A percentile compares a stretch with the other conserved stretches of the same genome.
phyloP scores from a whole-genome alignment of 2,113 vertebrate species.

The Petrocephalus microphthalmus region DNA sequence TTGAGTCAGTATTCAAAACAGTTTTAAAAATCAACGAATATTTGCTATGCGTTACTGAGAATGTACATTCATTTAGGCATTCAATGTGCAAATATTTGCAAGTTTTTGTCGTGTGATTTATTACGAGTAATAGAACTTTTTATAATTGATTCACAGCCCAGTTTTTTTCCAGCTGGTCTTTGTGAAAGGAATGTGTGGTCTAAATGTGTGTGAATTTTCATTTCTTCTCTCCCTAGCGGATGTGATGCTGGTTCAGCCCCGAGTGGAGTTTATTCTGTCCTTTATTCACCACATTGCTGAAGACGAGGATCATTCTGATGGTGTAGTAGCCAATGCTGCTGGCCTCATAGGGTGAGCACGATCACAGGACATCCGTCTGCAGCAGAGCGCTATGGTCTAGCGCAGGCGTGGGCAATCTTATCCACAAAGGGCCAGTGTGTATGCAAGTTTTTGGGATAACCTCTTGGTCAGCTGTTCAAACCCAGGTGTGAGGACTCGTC shows the following conservation, averaged over 20 bases:
- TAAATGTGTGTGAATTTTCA: neutral
- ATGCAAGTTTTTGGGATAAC: too few relatives aligned
- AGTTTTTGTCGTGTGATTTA: neutral
- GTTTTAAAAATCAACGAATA: too few relatives aligned
- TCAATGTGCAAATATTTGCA: neutral
- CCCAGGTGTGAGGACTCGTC: too few relatives aligned
- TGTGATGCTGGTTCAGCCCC: slow-evolving; percentile 94
- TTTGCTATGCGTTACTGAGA: too few relatives aligned
- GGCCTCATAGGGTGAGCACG: slow-evolving; percentile 82
- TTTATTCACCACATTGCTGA: slow-evolving; percentile 97
- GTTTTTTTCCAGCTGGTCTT: neutral
- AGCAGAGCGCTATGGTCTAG: neutral
- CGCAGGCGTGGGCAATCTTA: too few relatives aligned
- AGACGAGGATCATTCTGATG: slow-evolving; percentile 93
- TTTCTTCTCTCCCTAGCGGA: slow-evolving; percentile 64
- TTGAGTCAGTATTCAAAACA: neutral
- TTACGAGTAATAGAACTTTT: neutral
- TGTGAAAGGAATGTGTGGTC: neutral
- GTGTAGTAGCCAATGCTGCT: slow-evolving; percentile 85
- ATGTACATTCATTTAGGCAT: neutral
- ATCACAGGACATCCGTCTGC: neutral
- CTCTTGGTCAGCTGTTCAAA: too few relatives aligned
- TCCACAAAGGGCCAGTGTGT: too few relatives aligned
- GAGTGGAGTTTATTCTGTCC: slow-evolving; percentile 95
- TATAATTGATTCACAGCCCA: neutral